phyloP scores from a whole-genome alignment of 1,140 invertebrate genomes.

The Diorhabda elongata region DNA sequence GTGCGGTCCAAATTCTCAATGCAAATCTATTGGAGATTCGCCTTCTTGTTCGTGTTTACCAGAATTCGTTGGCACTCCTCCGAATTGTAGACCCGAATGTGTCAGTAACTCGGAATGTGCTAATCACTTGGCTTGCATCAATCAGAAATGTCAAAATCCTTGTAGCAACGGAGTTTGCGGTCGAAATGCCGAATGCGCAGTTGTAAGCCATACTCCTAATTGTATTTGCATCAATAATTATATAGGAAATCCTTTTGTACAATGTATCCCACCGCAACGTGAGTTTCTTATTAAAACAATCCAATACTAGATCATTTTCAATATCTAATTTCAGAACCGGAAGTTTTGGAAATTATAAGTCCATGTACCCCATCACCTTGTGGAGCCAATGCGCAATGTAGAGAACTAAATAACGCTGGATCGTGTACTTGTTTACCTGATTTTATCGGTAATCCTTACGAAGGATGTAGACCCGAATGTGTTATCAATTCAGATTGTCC shows the following conservation, averaged over 20 bases:
- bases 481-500: conserved; percentile 51
- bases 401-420: conserved; percentile 47
- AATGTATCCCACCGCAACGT: conserved; percentile 20
- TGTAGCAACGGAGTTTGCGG: conserved; percentile 64
- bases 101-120: conserved; percentile 72
- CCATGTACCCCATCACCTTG: conserved; percentile 52
- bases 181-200: conserved; percentile 60
- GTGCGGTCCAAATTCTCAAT: conserved; percentile 69
- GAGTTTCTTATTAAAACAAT: conserved; percentile 7
- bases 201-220: conserved; percentile 58
- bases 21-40: conserved; percentile 56
- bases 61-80: conserved; percentile 69
- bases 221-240: conserved; percentile 53
- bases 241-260: conserved; percentile 49
- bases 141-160: conserved; percentile 75
- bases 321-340: conserved; percentile 1
- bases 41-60: conserved; percentile 66
- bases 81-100: conserved; percentile 75
- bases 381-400: conserved; percentile 51
- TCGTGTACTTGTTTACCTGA: conserved; percentile 51
- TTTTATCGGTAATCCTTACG: conserved; percentile 53
- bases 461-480: conserved; percentile 51
- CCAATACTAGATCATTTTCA: no score
- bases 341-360: conserved; percentile 33
- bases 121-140: conserved; percentile 67